Evolutionary conservation across 2,113 vertebrate genomes (phyloP).

Genomic region (Mastomys natalensis): DNA sequence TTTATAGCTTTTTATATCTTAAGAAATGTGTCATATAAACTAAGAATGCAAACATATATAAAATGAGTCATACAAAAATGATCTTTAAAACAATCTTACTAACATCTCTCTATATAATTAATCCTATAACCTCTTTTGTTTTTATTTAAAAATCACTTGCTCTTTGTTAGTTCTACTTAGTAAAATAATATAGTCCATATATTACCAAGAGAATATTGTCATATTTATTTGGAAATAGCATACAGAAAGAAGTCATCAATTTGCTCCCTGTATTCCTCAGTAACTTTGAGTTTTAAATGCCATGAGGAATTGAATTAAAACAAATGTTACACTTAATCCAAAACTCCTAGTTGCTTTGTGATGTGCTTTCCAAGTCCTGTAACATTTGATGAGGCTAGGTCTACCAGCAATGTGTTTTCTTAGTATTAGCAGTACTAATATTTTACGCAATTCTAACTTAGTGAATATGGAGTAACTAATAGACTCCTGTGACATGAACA

Average conservation of each 20-base stretch:
- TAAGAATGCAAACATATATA: background rate
- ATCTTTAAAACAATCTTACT: background rate
- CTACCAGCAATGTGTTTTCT: background rate
- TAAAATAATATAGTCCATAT: background rate
- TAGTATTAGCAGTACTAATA: background rate
- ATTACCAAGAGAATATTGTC: background rate
- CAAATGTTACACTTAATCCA: background rate
- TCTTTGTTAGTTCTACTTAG: background rate
- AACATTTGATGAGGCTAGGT: background rate
- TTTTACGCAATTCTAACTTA: background rate
- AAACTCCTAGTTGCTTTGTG: background rate
- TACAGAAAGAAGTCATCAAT: background rate
- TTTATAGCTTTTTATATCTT: background rate
- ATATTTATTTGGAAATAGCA: background rate
- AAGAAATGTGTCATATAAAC: background rate
- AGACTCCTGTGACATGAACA: background rate
- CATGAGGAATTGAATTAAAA: background rate
- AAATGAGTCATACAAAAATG: background rate
- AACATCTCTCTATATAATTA: background rate
- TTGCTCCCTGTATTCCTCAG: background rate
- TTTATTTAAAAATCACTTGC: background rate
- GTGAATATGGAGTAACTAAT: background rate
- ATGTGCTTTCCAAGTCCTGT: background rate
- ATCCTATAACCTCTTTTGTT: background rate
- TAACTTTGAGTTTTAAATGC: background rate